These are phyloP conservation scores for Dufourea novaeangliae DNA, from an alignment of 1,140 invertebrate genomes.

Conservation along the genomic window DNA sequence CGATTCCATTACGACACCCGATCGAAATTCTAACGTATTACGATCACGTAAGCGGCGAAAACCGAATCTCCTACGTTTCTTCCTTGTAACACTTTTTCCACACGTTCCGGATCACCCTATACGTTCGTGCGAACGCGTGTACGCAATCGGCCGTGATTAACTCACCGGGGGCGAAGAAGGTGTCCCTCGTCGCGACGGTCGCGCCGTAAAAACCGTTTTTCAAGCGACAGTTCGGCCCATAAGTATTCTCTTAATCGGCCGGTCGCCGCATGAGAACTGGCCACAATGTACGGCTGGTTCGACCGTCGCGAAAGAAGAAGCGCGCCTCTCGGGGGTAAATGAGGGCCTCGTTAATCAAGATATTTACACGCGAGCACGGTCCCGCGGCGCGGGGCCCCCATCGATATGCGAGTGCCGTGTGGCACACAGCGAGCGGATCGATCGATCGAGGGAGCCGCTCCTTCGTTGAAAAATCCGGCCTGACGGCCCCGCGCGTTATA, in stretches of 20 bases:
- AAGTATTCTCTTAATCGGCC: conserved; percentile 36
- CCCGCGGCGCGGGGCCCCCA: conserved; percentile 55
- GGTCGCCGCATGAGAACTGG: conserved; percentile 32
- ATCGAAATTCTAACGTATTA: no score
- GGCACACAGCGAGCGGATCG: conserved; percentile 58
- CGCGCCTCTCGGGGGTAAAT: conserved; percentile 38
- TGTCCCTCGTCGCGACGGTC: not conserved
- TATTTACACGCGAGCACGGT: conserved; percentile 73
- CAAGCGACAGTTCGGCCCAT: conserved; percentile 12
- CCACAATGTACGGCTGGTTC: conserved; percentile 43
- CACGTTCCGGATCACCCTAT: no score
- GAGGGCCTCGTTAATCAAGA: conserved; percentile 72
- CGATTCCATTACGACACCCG: no score
- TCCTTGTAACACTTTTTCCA: not conserved
- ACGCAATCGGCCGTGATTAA: conserved; percentile 1
- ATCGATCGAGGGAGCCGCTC: conserved; percentile 68
- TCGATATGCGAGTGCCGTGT: conserved; percentile 66
- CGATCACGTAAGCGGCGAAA: no score
- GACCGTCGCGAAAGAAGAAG: conserved; percentile 8
- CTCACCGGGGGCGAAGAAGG: conserved; percentile 7
- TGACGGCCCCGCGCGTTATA: conserved; percentile 65
- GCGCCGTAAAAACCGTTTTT: not conserved
- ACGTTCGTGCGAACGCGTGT: no score
- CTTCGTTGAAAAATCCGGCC: conserved; percentile 68
- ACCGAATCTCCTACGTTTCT: no score